Evolutionary conservation across 2,888 invertebrate genomes (phyloP).

Genomic region (Archips crataeganus): DNA sequence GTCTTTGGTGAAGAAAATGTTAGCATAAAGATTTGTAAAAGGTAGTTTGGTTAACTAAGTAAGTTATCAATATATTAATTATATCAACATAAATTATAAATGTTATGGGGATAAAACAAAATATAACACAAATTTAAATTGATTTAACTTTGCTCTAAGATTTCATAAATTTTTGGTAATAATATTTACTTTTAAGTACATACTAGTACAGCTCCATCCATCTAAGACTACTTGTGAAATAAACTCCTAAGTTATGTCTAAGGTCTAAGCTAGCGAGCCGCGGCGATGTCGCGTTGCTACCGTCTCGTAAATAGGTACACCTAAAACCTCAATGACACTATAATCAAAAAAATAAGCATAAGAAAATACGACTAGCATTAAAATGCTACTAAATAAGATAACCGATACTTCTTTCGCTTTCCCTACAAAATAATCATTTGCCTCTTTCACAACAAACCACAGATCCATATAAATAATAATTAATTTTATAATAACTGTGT

Average conservation of each 20-base stretch:
- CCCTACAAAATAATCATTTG: conserved; percentile 41
- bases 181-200: conserved; percentile 78
- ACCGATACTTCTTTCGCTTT: conserved; percentile 45
- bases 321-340: conserved; percentile 49
- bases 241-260: conserved; percentile 54
- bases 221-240: conserved; percentile 73
- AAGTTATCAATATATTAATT: conserved; percentile 71
- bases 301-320: not conserved
- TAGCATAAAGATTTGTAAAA: conserved; percentile 44
- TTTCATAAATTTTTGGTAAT: conserved; percentile 75
- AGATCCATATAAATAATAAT: conserved; percentile 39
- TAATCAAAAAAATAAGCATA: conserved; percentile 52
- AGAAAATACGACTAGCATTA: conserved; percentile 74
- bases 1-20: conserved; percentile 75
- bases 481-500: not conserved
- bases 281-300: not conserved
- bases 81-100: conserved; percentile 68
- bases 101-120: conserved; percentile 51
- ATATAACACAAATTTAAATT: conserved; percentile 41
- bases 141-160: conserved; percentile 73
- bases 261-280: conserved; percentile 47
- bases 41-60: conserved; percentile 55
- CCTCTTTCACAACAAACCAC: conserved; percentile 24
- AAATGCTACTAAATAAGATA: conserved; percentile 65
- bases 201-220: conserved; percentile 65